phyloP scores from a whole-genome alignment of 2,888 invertebrate genomes.

The Cerastis rubricosa region DNA sequence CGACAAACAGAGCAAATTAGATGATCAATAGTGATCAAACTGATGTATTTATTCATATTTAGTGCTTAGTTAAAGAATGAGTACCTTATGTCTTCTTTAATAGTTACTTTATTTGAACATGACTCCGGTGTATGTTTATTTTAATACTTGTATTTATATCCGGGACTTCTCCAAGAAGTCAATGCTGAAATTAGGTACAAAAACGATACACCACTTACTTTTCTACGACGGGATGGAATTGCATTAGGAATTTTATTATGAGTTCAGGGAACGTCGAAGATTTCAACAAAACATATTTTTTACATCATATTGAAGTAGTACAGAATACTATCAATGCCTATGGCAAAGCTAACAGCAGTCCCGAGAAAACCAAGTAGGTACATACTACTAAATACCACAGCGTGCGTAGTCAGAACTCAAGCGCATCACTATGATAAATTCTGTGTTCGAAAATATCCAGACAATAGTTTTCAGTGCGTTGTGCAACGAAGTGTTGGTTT shows the following conservation, averaged over 20 bases:
- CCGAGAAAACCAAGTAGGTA: background rate
- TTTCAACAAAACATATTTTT: background rate
- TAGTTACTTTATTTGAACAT: background rate
- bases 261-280: background rate
- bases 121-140: too few relatives aligned
- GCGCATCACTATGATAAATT: constrained; percentile 20
- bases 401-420: background rate
- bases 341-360: background rate
- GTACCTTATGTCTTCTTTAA: background rate
- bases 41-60: background rate
- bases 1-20: constrained; percentile 25
- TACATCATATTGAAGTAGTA: background rate
- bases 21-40: constrained; percentile 10
- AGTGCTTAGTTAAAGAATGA: background rate
- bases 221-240: background rate
- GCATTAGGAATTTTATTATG: too few relatives aligned
- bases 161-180: background rate
- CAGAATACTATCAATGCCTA: background rate
- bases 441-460: constrained; percentile 27
- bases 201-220: background rate
- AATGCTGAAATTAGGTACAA: background rate
- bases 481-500: constrained; percentile 63
- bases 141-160: background rate
- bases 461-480: constrained; percentile 54
- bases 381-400: background rate